Conservation (phyloP, 2,113 vertebrate genomes). For the Atlantisia rogersi region DNA sequence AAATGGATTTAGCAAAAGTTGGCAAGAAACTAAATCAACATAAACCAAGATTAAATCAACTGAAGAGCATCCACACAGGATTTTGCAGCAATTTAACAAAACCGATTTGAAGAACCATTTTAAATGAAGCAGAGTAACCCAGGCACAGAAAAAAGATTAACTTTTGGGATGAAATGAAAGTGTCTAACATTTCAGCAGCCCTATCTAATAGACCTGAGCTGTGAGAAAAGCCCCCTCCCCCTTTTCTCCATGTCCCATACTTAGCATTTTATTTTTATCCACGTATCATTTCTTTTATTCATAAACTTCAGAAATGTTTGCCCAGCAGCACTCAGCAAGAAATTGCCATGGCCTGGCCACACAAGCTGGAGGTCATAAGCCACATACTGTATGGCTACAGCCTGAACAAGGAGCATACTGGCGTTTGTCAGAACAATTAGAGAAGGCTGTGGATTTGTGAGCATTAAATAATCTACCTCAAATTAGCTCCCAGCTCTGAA, state of each 20-base stretch:
- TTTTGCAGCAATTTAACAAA: constrained; percentile 34
- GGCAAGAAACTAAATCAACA: constrained; percentile 60
- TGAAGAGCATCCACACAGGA: constrained; percentile 44
- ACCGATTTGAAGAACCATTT: neutral
- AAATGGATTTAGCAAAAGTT: constrained; percentile 59
- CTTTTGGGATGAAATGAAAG: neutral
- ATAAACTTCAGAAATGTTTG: neutral
- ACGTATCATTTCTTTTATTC: neutral
- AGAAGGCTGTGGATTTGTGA: neutral
- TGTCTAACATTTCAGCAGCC: neutral
- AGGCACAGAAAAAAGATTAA: neutral
- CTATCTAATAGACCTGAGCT: neutral
- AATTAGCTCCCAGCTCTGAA: constrained; percentile 20
- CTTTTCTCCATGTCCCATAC: neutral
- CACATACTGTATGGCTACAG: neutral
- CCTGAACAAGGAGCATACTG: neutral
- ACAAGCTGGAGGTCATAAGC: neutral
- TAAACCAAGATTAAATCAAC: constrained; percentile 60
- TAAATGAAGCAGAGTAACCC: neutral
- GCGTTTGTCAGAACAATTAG: neutral
- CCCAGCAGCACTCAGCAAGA: neutral
- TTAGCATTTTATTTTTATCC: neutral
- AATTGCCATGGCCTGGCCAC: neutral
- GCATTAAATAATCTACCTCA: neutral
- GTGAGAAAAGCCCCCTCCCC: neutral